Evolutionary conservation across 2,797 vertebrate genomes (phyloP).

Genomic region (Tokudaia tokunoshimensis): DNA sequence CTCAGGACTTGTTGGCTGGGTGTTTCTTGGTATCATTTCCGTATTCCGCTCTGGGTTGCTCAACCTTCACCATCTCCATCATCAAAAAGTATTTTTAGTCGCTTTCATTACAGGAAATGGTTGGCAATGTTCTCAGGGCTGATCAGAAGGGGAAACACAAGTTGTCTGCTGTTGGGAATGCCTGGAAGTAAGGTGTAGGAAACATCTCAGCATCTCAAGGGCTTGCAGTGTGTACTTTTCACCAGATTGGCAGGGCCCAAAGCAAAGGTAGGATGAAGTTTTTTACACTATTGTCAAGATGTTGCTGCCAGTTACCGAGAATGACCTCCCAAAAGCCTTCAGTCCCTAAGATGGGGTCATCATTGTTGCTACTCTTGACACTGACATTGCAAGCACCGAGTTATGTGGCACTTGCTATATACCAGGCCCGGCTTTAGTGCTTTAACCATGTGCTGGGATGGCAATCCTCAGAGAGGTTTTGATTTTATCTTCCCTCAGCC

Average conservation of each 20-base stretch:
- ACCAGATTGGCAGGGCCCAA: not conserved
- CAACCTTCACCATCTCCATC: slow-evolving; percentile 80
- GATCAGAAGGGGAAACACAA: slow-evolving; percentile 66
- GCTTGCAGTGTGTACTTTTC: not conserved
- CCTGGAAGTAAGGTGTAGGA: slow-evolving; percentile 8
- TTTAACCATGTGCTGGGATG: not conserved
- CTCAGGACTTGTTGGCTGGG: not conserved
- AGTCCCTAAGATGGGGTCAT: not conserved
- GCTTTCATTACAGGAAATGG: slow-evolving; percentile 77
- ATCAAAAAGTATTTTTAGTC: slow-evolving; percentile 85
- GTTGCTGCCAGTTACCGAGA: not conserved
- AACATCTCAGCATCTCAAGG: not conserved
- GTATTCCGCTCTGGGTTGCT: slow-evolving; percentile 73
- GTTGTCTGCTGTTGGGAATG: slow-evolving; percentile 44
- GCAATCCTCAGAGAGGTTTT: not conserved
- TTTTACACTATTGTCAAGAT: not conserved
- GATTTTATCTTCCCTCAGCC: not conserved
- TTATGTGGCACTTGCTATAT: not conserved
- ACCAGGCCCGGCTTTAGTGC: not conserved
- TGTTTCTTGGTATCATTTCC: slow-evolving; percentile 78
- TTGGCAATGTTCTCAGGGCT: slow-evolving; percentile 75
- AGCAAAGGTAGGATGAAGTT: not conserved
- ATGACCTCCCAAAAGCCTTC: not conserved
- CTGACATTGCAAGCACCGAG: not conserved
- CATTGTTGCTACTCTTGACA: not conserved